Percentiles rank a stretch among this genome's conserved stretches.
Evolutionary conservation across 2,888 invertebrate genomes (phyloP).

Genomic region (Tortrix viridana): DNA sequence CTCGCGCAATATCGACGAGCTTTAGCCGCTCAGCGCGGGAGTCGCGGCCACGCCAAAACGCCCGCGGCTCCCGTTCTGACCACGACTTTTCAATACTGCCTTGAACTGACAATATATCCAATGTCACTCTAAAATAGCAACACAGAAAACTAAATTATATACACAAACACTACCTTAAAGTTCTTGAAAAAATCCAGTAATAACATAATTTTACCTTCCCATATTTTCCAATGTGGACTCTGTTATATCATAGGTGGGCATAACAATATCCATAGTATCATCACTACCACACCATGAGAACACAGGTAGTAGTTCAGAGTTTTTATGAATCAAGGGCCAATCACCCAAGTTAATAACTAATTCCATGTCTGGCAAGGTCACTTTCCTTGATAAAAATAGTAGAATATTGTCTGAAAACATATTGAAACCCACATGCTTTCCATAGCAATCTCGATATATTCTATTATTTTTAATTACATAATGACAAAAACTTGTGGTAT

Average conservation of each 20-base stretch:
- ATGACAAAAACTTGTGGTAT: conserved; percentile 94
- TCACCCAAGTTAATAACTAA: conserved; percentile 97
- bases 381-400: conserved; percentile 91
- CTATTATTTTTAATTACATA: conserved; percentile 93
- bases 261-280: conserved; percentile 92
- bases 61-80: conserved; percentile 89
- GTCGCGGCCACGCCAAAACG: conserved; percentile 97
- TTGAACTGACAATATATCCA: conserved; percentile 96
- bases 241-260: conserved; percentile 98
- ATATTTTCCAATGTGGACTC: conserved; percentile 96
- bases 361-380: conserved; percentile 92
- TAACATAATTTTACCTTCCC: conserved; percentile 87
- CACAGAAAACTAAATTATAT: no score
- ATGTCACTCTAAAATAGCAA: conserved; percentile 86
- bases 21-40: conserved; percentile 93
- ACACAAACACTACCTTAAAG: neutral
- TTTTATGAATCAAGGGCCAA: conserved; percentile 92
- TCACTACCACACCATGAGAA: conserved; percentile 98
- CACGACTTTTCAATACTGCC: conserved; percentile 89
- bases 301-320: conserved; percentile 87
- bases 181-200: no score
- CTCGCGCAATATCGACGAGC: conserved; percentile 90
- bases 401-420: conserved; percentile 97
- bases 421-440: conserved; percentile 97
- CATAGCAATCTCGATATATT: conserved; percentile 95